Conservation (phyloP, 2,113 vertebrate species). For the Chloroceryle aenea region DNA sequence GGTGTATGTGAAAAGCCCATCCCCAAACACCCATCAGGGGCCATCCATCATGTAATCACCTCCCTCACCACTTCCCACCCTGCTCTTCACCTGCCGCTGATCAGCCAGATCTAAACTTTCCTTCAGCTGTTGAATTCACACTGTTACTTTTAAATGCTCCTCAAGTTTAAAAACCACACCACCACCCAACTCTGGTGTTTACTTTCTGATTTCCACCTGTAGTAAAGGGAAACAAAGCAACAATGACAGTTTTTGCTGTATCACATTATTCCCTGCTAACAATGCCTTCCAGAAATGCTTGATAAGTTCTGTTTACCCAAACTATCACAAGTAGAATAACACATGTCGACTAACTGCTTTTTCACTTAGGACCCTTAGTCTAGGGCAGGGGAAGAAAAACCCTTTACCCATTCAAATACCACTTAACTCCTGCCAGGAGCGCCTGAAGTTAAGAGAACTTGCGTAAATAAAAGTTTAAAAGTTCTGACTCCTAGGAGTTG, state of each 20-base stretch:
- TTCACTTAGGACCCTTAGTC: background rate
- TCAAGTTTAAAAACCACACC: background rate
- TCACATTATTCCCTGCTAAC: background rate
- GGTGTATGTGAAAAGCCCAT: background rate
- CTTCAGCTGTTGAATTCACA: background rate
- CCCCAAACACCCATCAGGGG: background rate
- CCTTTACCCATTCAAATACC: background rate
- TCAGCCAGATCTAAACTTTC: background rate
- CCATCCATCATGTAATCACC: background rate
- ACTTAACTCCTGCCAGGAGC: background rate
- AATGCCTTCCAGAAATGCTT: constrained; percentile 14
- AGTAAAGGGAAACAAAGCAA: constrained; percentile 32
- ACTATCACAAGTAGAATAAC: constrained; percentile 39
- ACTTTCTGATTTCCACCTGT: constrained; percentile 26
- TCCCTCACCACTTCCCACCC: background rate
- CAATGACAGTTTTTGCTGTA: background rate
- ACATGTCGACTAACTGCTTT: constrained; percentile 34
- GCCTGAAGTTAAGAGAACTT: constrained; percentile 26
- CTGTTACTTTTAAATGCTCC: background rate
- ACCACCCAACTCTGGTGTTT: background rate
- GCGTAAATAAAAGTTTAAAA: background rate
- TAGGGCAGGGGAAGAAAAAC: background rate
- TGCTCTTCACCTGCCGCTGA: background rate
- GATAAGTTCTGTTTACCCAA: constrained; percentile 39
- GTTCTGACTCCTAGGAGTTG: constrained; percentile 1